These are phyloP conservation scores for Leptocoma aspasia DNA, from an alignment of 2,113 vertebrate species.

Conservation along the genomic window DNA sequence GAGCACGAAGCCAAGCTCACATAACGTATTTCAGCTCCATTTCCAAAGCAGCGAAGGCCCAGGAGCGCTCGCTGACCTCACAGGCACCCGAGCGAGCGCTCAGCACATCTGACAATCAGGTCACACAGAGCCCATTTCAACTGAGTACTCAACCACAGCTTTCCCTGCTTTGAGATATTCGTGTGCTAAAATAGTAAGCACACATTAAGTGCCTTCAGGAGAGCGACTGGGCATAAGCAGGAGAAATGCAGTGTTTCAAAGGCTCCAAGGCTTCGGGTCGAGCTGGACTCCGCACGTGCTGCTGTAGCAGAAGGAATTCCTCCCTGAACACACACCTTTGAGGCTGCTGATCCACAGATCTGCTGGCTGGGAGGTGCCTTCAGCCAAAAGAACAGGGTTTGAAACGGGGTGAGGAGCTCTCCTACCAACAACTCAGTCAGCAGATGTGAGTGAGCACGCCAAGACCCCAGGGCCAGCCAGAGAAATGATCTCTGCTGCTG, in stretches of 20 bases:
- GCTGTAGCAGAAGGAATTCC: not conserved
- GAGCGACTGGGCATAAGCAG: not conserved
- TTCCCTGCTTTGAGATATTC: not conserved
- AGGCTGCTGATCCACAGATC: not conserved
- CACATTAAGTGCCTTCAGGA: not conserved
- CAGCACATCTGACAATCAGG: not conserved
- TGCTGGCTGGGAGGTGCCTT: not conserved
- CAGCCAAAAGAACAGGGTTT: not conserved
- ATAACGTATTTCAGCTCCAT: not conserved
- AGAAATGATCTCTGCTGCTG: not conserved
- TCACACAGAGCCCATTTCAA: not conserved
- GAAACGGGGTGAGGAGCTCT: not conserved
- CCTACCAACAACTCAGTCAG: not conserved
- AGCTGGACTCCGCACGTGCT: not conserved
- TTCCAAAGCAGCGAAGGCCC: not conserved
- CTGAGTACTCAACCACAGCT: not conserved
- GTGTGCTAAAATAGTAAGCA: not conserved
- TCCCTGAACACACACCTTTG: not conserved
- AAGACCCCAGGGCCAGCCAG: not conserved
- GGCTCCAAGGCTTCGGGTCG: not conserved
- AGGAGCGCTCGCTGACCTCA: not conserved
- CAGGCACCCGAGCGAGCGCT: not conserved
- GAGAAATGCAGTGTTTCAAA: not conserved
- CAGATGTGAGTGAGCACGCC: rapidly evolving
- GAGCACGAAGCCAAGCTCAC: not conserved